phyloP scores from a whole-genome alignment of 2,888 invertebrate genomes.

The Epiblema foenella region DNA sequence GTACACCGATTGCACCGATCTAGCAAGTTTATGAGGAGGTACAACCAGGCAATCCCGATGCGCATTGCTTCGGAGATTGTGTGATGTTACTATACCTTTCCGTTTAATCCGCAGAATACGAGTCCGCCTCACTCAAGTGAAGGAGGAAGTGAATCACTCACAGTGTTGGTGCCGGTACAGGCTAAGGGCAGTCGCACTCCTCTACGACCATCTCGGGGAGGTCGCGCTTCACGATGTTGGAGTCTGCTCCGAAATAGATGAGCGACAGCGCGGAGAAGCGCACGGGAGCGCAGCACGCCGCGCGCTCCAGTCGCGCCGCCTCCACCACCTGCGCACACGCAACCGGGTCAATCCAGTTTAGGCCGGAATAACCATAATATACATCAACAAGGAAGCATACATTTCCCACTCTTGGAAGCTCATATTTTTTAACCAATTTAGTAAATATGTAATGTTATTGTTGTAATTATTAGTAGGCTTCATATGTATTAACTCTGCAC shows the following conservation, averaged over 20 bases:
- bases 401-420: too few species aligned
- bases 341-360: neutral
- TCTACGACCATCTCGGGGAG: conserved; percentile 98
- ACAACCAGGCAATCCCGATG: too few species aligned
- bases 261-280: conserved; percentile 96
- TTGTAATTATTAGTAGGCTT: too few species aligned
- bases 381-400: neutral
- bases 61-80: too few species aligned
- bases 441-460: too few species aligned
- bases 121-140: too few species aligned
- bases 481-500: too few species aligned
- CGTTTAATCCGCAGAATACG: too few species aligned
- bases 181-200: conserved; percentile 96
- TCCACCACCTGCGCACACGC: conserved; percentile 89
- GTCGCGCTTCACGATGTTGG: conserved; percentile 96
- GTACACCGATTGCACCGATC: too few species aligned
- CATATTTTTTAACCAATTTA: neutral
- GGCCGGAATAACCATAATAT: neutral
- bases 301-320: conserved; percentile 94
- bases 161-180: conserved; percentile 45
- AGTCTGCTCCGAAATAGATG: conserved; percentile 95
- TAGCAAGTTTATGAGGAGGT: too few species aligned
- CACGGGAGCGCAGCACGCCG: conserved; percentile 96
- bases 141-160: neutral
- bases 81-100: too few species aligned